Evolutionary conservation across 2,113 vertebrate species (phyloP).

Genomic region (Laticauda laticaudata): DNA sequence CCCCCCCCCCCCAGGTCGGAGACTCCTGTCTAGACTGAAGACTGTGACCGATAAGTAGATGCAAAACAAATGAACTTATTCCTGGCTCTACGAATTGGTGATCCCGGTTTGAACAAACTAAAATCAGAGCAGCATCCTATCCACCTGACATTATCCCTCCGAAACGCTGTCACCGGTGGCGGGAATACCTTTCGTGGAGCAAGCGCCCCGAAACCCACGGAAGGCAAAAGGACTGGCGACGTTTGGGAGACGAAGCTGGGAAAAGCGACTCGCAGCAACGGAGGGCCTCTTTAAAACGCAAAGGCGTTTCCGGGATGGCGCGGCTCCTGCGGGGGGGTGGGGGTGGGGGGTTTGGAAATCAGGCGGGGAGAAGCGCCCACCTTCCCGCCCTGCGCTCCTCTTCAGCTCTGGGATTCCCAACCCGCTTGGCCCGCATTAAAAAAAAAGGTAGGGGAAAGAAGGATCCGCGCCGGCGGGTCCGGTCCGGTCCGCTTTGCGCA

Average conservation of each 20-base stretch:
- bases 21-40: not conserved
- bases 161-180: not conserved
- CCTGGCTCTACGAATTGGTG: not conserved
- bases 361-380: not conserved
- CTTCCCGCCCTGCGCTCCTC: not conserved
- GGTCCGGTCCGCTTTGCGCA: not conserved
- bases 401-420: not conserved
- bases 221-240: not conserved
- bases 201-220: not conserved
- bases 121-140: not conserved
- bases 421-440: not conserved
- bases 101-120: not conserved
- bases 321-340: not conserved
- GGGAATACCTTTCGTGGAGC: not conserved
- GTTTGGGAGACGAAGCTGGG: not conserved
- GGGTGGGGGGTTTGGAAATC: no score
- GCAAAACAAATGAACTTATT: not conserved
- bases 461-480: not conserved
- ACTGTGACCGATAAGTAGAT: not conserved
- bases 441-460: not conserved
- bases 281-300: not conserved
- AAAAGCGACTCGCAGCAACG: not conserved
- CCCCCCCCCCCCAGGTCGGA: not conserved
- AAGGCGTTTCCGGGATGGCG: not conserved
- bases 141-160: no score